phyloP scores from a whole-genome alignment of 2,888 invertebrate species.

The Nomada fabriciana region DNA sequence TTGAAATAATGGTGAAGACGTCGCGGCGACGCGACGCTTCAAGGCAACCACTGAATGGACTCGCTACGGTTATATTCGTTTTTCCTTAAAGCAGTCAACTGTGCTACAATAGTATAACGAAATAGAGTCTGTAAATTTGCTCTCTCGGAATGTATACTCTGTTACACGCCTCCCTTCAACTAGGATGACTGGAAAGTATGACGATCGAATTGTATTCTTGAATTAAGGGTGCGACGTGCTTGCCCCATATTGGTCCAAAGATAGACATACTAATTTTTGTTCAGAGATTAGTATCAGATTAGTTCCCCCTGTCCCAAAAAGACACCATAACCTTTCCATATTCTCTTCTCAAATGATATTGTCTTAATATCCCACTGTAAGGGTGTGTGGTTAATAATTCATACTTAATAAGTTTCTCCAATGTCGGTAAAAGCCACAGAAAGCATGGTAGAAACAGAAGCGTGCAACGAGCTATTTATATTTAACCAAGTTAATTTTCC shows the following conservation, averaged over 20 bases:
- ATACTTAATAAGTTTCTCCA: conserved; percentile 10
- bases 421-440: conserved; percentile 8
- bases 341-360: no score
- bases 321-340: no score
- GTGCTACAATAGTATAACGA: conserved; percentile 19
- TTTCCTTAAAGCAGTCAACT: not conserved
- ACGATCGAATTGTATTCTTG: not conserved
- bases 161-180: not conserved
- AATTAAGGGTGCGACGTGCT: conserved; percentile 4
- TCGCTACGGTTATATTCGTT: not conserved
- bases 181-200: not conserved
- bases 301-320: no score
- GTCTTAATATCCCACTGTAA: no score
- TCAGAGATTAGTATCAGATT: no score
- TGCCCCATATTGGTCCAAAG: no score
- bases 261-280: no score
- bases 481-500: conserved; percentile 39
- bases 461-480: conserved; percentile 4
- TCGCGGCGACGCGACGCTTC: not conserved
- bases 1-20: conserved; percentile 31
- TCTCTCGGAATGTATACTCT: not conserved
- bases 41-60: conserved; percentile 26
- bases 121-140: not conserved
- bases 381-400: no score
- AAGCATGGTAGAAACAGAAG: not conserved